Evolutionary conservation across 2,797 vertebrate genomes (phyloP).

Genomic region (Hemitrygon akajei): DNA sequence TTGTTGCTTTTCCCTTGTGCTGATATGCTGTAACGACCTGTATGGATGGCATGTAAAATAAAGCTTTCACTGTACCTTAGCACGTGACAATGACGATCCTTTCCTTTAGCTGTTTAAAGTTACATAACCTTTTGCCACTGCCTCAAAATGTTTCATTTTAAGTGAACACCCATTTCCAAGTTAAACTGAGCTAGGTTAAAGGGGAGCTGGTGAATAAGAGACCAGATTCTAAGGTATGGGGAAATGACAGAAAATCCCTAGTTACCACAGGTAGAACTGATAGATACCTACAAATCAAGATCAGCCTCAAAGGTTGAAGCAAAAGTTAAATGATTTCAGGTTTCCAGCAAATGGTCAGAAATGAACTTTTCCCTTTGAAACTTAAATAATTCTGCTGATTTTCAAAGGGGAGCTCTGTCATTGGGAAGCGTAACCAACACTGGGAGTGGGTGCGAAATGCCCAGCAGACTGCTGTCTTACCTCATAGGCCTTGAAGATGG

Average conservation of each 20-base stretch:
- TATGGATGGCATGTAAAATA: too few relatives aligned
- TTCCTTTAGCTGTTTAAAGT: too few relatives aligned
- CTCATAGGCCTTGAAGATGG: constrained; percentile 88
- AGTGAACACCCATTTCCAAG: not conserved
- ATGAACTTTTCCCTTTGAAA: not conserved
- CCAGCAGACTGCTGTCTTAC: constrained; percentile 49
- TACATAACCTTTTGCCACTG: not conserved
- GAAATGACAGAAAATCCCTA: not conserved
- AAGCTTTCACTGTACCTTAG: too few relatives aligned
- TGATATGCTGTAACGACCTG: too few relatives aligned
- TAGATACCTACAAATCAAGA: not conserved
- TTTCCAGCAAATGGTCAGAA: too few relatives aligned
- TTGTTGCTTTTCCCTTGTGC: too few relatives aligned
- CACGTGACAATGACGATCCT: too few relatives aligned
- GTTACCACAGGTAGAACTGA: not conserved
- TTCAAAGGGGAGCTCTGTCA: not conserved
- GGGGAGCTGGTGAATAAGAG: not conserved
- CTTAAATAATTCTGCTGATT: not conserved
- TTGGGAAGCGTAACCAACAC: not conserved
- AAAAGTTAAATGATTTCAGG: not conserved
- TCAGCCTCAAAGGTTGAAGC: not conserved
- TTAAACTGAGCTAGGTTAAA: not conserved
- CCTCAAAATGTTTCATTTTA: not conserved
- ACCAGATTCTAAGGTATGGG: not conserved
- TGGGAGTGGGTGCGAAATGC: not conserved